Evolutionary conservation across 2,888 invertebrate species (phyloP), one percentile per base, ranked within the genome.

Genomic region (Sclerodermus sp.): DNA sequence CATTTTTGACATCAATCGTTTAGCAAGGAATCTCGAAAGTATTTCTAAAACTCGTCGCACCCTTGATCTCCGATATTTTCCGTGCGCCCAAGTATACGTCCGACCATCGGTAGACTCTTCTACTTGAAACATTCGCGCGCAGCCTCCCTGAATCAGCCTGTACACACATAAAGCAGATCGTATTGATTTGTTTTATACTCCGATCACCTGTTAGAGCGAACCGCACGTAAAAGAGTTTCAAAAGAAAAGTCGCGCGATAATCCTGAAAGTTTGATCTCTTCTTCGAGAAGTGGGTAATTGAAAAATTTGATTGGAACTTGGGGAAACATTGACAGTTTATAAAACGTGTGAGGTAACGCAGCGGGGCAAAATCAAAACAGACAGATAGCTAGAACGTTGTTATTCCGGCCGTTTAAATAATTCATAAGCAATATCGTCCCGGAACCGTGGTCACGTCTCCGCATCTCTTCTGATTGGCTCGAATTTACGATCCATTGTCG

Each of bases 401-500:
- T 67, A 60, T 63, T 65, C 63, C 55, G 60, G 48, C 52, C 58
- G 59, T 53, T 73, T 75, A 73, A 76, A 76, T 76, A 75, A 76
- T 76, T 76, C 74, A 76, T 76, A 76, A 76, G 76, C 71, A 71
- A 73, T 70, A 71, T 68, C 61, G 64, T 54, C 53, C 63, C 55
- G 66, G 62, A 64, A 65, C 60, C 70, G 68, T 64, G 71, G 72
- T 71, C 76, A 74, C 74, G 73, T 74, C 64, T 66, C 64, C 60
- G 65, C 67, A 65, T 61, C 64, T 62, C 62, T 62, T 57, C 67
- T 74, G 74, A 76, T 76, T 76, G 75, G 72, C 67, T 70, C 63
- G 65, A 74, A 76, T 76, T 76, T 75, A 73, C 73, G 71, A 70
- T 60, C 74, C 68, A 75, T 76, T 76, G 76, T 76, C 70, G 64